A percentile compares a stretch with the other conserved stretches of the same genome.
These are phyloP conservation scores for Lepidonotus clava DNA, from an alignment of 2,888 invertebrate species.

Conservation along the genomic window DNA sequence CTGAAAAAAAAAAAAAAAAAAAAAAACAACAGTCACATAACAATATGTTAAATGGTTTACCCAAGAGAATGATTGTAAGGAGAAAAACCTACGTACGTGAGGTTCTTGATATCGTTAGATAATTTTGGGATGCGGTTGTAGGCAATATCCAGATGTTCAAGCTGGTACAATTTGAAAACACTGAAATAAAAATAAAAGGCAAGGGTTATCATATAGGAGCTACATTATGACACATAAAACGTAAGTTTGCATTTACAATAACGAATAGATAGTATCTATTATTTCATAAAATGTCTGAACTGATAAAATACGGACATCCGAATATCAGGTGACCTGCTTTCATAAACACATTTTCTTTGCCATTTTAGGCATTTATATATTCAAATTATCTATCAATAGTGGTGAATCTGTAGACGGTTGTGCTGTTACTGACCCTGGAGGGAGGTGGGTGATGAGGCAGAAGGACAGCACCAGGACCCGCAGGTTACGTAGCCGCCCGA, in stretches of 20 bases:
- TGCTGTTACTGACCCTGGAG: slow-evolving; percentile 74
- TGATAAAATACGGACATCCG: no score
- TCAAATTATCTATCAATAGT: no score
- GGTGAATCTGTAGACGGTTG: no score
- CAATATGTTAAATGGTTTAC: neutral
- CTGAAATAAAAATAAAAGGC: slow-evolving; percentile 69
- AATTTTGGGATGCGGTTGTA: slow-evolving; percentile 77
- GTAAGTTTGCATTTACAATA: no score
- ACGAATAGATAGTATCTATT: no score
- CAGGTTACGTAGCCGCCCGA: slow-evolving; percentile 72
- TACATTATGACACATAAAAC: no score
- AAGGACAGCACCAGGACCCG: slow-evolving; percentile 75
- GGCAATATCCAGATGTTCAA: slow-evolving; percentile 76
- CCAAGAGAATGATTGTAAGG: neutral
- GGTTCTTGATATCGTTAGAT: slow-evolving; percentile 72
- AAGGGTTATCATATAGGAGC: no score
- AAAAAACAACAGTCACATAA: neutral
- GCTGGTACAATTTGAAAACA: slow-evolving; percentile 71
- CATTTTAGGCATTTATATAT: no score
- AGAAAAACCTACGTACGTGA: slow-evolving; percentile 70
- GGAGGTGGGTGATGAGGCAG: slow-evolving; percentile 76
- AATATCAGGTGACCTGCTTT: no score
- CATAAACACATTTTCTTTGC: no score
- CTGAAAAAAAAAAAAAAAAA: neutral
- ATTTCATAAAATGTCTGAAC: no score